Evolutionary conservation across 1,140 invertebrate species (phyloP).

Genomic region (Centruroides vittatus): DNA sequence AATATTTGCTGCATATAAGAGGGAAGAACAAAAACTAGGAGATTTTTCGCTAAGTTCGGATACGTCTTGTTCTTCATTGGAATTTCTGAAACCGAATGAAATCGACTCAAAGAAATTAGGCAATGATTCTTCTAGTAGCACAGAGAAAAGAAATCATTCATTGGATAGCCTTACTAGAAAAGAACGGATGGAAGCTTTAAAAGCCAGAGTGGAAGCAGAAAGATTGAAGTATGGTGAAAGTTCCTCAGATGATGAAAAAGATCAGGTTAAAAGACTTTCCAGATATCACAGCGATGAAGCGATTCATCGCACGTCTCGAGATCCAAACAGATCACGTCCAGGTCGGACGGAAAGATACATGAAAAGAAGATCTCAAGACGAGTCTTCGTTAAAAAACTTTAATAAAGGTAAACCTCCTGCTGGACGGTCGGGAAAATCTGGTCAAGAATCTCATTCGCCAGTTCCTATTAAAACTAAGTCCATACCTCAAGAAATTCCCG

Average conservation of each 20-base stretch:
- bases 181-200: constrained; percentile 10
- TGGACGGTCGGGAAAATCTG: neutral
- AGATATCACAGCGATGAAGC: constrained; percentile 8
- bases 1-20: constrained; percentile 11
- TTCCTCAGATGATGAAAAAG: constrained; percentile 6
- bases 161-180: constrained; percentile 11
- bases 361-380: neutral
- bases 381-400: neutral
- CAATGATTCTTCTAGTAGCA: neutral
- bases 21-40: constrained; percentile 7
- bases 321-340: neutral
- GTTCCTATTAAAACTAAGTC: too few species aligned
- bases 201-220: constrained; percentile 10
- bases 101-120: too few species aligned
- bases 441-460: too few species aligned
- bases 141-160: constrained; percentile 3
- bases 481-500: too few species aligned
- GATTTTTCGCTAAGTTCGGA: constrained; percentile 13
- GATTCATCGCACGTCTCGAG: constrained; percentile 8
- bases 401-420: neutral
- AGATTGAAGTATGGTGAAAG: constrained; percentile 5
- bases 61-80: constrained; percentile 15
- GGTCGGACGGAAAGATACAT: neutral
- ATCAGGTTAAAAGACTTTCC: neutral
- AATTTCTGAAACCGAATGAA: constrained; percentile 11